phyloP scores from a whole-genome alignment of 2,113 vertebrate genomes.

The Ptychochromis oligacanthus region DNA sequence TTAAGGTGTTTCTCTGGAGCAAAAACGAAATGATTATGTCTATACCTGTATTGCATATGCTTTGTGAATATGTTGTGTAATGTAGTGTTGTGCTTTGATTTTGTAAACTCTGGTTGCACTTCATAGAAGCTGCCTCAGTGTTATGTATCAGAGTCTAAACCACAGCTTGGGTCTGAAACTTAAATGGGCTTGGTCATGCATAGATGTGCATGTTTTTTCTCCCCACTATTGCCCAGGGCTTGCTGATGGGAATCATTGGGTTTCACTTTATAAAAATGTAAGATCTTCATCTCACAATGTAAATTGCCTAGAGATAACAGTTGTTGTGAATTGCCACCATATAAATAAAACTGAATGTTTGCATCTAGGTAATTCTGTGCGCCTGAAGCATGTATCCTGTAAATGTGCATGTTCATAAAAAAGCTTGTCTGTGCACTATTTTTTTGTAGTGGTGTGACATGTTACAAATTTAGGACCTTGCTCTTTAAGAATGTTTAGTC shows the following conservation, averaged over 20 bases:
- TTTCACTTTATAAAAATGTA: too few relatives aligned
- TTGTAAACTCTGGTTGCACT: neutral
- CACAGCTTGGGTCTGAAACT: slow-evolving; percentile 32
- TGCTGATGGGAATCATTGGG: neutral
- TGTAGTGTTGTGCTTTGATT: slow-evolving; percentile 29
- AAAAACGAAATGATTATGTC: slow-evolving; percentile 1
- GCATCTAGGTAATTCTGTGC: slow-evolving; percentile 10
- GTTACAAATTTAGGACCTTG: neutral
- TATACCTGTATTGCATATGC: neutral
- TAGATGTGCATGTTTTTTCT: slow-evolving; percentile 12
- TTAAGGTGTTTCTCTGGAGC: neutral
- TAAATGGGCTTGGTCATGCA: slow-evolving; percentile 44
- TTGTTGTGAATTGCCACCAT: too few relatives aligned
- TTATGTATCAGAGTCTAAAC: slow-evolving; percentile 52
- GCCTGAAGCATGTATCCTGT: neutral
- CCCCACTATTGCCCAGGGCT: neutral
- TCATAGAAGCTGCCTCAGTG: slow-evolving; percentile 27
- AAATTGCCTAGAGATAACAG: too few relatives aligned
- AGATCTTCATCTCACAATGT: too few relatives aligned
- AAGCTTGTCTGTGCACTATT: neutral
- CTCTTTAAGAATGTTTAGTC: neutral
- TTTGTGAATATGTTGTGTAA: slow-evolving; percentile 2
- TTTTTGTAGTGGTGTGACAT: neutral
- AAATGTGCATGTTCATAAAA: neutral
- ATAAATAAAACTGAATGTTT: slow-evolving; percentile 7